Percentiles rank a stretch among this genome's conserved stretches.
phyloP scores from a whole-genome alignment of 2,797 vertebrate species.

The Neosalanx taihuensis region DNA sequence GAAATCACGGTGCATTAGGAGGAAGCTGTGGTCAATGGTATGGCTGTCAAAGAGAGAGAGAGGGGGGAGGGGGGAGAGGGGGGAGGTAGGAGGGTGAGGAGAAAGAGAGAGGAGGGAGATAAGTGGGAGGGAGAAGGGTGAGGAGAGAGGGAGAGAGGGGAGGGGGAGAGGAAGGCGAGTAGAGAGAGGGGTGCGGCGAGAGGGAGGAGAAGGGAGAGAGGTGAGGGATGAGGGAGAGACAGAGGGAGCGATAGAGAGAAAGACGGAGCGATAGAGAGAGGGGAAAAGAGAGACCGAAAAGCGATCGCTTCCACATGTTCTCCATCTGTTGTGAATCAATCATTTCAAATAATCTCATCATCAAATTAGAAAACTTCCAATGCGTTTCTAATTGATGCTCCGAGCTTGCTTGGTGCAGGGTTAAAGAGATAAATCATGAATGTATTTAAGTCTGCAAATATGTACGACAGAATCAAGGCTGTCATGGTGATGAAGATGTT shows the following conservation, averaged over 20 bases:
- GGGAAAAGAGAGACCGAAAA: not conserved
- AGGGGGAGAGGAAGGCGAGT: no score
- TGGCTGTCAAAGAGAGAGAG: conserved; percentile 1
- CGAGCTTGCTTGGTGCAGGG: conserved; percentile 8
- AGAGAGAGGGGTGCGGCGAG: no score
- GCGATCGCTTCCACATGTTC: conserved; percentile 43
- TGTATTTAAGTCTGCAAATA: not conserved
- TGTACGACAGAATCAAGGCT: no score
- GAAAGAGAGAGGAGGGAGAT: not conserved
- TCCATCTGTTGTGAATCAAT: conserved; percentile 12
- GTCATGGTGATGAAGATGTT: not conserved
- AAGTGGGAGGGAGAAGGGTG: not conserved
- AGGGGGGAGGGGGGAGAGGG: no score
- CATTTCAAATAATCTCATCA: conserved; percentile 36
- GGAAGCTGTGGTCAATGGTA: not conserved
- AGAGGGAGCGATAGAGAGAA: no score
- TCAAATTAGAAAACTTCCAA: conserved; percentile 18
- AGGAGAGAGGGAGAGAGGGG: not conserved
- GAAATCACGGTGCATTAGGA: not conserved
- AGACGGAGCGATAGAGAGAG: not conserved
- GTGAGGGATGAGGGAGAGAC: no score
- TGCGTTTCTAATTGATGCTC: conserved; percentile 15
- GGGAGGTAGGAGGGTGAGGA: no score
- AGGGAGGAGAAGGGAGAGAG: no score
- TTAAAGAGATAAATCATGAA: conserved; percentile 20